phyloP scores from a whole-genome alignment of 2,113 vertebrate genomes.

The Vulpes vulpes region DNA sequence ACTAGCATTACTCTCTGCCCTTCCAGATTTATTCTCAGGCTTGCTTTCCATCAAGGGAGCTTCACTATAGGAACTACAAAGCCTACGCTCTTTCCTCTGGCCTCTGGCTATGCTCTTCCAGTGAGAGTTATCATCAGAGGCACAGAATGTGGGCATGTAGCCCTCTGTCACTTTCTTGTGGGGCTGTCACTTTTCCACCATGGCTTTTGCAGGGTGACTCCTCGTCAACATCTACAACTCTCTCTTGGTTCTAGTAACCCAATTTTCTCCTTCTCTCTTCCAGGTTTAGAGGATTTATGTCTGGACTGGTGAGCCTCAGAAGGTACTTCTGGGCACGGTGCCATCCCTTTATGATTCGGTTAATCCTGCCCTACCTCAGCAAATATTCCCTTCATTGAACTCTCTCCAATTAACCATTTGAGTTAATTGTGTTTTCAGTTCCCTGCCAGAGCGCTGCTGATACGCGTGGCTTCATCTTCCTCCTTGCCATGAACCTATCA shows the following conservation, averaged over 20 bases:
- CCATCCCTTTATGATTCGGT: not conserved
- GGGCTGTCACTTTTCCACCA: not conserved
- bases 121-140: too few relatives aligned
- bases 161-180: too few relatives aligned
- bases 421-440: not conserved
- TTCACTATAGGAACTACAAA: fast-evolving
- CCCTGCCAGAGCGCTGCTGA: not conserved
- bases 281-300: not conserved
- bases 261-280: too few relatives aligned
- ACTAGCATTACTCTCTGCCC: not conserved
- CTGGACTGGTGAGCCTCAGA: not conserved
- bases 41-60: fast-evolving
- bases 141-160: fast-evolving
- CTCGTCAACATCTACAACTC: not conserved
- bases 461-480: not conserved
- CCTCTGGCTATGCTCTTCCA: too few relatives aligned
- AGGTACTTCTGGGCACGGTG: not conserved
- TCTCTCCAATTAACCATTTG: not conserved
- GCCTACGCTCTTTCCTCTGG: not conserved
- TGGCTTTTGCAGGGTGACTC: not conserved
- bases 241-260: not conserved
- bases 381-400: not conserved
- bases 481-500: not conserved
- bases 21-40: not conserved
- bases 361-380: not conserved